Conservation (phyloP, 2,113 vertebrate species). For the Apteryx mantelli region DNA sequence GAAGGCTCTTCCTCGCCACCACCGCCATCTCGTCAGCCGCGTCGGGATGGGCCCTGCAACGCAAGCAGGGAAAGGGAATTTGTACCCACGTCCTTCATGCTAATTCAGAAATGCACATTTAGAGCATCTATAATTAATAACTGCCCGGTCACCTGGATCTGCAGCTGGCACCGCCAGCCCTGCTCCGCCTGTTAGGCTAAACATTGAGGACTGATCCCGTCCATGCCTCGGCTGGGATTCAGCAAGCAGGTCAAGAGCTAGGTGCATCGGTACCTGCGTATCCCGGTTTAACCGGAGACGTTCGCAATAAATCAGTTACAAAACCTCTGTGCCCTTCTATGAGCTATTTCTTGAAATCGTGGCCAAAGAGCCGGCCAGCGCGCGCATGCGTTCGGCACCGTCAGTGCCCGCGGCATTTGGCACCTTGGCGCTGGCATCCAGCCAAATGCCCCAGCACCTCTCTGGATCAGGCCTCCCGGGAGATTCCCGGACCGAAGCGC, state of each 20-base stretch:
- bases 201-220: too few relatives aligned
- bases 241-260: neutral
- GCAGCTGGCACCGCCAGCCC: neutral
- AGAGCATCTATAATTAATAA: neutral
- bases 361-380: neutral
- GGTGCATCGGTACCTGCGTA: neutral
- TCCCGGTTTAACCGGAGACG: neutral
- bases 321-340: neutral
- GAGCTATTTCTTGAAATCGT: neutral
- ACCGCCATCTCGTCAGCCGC: accelerated
- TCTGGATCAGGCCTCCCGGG: too few relatives aligned
- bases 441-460: too few relatives aligned
- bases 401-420: too few relatives aligned
- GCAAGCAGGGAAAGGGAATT: neutral
- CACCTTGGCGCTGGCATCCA: too few relatives aligned
- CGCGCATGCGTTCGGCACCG: too few relatives aligned
- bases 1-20: neutral
- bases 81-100: accelerated
- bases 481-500: too few relatives aligned
- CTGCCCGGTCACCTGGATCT: neutral
- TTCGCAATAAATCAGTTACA: neutral
- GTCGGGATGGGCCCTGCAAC: accelerated
- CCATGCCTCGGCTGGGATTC: too few relatives aligned
- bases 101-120: neutral
- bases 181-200: too few relatives aligned